A percentile compares a stretch with the other conserved stretches of the same genome.
phyloP scores from a whole-genome alignment of 2,888 invertebrate genomes.

The Ferdinandea cuprea region DNA sequence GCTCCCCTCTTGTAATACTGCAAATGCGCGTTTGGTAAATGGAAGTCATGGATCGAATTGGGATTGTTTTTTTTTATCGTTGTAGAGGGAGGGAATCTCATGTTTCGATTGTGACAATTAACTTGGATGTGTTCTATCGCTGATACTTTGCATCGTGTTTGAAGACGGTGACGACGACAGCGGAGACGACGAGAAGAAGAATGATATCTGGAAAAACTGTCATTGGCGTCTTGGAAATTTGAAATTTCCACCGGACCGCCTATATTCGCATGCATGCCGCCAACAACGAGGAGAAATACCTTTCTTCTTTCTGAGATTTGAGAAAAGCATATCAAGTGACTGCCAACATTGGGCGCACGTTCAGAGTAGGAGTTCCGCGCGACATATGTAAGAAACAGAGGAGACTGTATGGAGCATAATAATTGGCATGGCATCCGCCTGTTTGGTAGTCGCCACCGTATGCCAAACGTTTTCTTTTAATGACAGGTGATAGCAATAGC shows the following conservation, averaged over 20 bases:
- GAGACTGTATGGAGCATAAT: conserved; percentile 64
- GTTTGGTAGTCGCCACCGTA: conserved; percentile 54
- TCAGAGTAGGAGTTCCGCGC: conserved; percentile 28
- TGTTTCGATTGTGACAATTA: conserved; percentile 55
- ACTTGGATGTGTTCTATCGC: conserved; percentile 32
- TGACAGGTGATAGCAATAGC: conserved; percentile 73
- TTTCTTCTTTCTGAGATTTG: conserved; percentile 42
- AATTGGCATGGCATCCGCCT: conserved; percentile 70
- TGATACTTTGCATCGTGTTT: neutral
- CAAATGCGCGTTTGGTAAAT: conserved; percentile 5
- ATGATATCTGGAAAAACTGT: conserved; percentile 24
- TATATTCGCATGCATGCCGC: conserved; percentile 42
- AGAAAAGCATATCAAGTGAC: conserved; percentile 47
- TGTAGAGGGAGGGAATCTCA: conserved; percentile 15
- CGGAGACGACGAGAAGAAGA: conserved; percentile 19
- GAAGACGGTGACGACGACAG: neutral
- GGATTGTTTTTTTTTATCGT: neutral
- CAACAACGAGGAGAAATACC: neutral
- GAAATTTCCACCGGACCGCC: conserved; percentile 5
- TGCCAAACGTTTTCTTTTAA: conserved; percentile 67
- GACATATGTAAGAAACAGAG: conserved; percentile 63
- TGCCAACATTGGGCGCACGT: conserved; percentile 8
- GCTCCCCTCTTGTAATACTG: neutral
- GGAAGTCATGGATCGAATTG: conserved; percentile 27
- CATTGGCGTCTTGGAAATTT: conserved; percentile 31